Conservation (phyloP, 2,113 vertebrate species). For the Parus major region DNA sequence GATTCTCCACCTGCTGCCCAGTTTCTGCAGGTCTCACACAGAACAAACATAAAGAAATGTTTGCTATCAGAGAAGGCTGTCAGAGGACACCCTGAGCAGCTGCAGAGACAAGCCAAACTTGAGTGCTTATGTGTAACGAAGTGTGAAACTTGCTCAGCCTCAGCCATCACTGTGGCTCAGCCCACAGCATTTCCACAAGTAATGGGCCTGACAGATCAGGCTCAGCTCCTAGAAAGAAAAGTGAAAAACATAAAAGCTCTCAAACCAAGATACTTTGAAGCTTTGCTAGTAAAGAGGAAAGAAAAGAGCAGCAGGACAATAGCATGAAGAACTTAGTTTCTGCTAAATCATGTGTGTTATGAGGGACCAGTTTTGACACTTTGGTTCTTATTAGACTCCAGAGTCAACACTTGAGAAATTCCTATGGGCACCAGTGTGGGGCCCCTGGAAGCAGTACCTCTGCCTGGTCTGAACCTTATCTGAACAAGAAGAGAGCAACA, state of each 20-base stretch:
- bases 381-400: background rate
- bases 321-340: background rate
- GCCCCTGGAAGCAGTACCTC: background rate
- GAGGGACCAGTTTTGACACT: background rate
- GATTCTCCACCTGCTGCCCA: background rate
- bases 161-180: background rate
- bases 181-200: background rate
- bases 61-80: background rate
- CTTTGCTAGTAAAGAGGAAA: background rate
- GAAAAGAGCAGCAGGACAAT: background rate
- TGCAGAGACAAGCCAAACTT: background rate
- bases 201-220: background rate
- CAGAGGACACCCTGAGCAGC: background rate
- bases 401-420: background rate
- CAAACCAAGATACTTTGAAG: background rate
- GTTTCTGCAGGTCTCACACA: background rate
- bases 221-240: background rate
- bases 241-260: background rate
- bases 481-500: background rate
- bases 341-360: background rate
- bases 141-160: constrained; percentile 7
- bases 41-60: background rate
- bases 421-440: background rate
- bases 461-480: background rate
- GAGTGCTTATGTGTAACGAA: background rate